A percentile compares a stretch with the other conserved stretches of the same genome.
Evolutionary conservation across 1,140 invertebrate species (phyloP).

Genomic region (Oscheius sp.): DNA sequence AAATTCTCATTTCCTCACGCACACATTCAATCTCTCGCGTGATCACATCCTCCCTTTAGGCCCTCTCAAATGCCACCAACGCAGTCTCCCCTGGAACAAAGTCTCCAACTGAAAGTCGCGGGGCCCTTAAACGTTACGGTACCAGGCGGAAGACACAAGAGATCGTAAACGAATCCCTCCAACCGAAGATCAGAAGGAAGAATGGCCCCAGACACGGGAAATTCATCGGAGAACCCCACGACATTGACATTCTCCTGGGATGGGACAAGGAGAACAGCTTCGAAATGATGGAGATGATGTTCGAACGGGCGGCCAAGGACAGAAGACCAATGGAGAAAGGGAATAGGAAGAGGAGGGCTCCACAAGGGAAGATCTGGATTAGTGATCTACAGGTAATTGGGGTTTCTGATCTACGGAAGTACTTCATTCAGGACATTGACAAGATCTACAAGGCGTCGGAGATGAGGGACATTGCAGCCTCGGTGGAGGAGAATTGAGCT

Average conservation of each 20-base stretch:
- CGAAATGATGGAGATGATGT: conserved; percentile 28
- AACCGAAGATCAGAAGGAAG: not conserved
- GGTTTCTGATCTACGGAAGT: not conserved
- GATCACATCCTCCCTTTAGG: too few species aligned
- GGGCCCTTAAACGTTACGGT: not conserved
- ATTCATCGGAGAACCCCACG: conserved; percentile 16
- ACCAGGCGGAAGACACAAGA: conserved; percentile 33
- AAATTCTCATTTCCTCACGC: too few species aligned
- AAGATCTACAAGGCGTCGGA: conserved; percentile 42
- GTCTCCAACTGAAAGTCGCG: too few species aligned
- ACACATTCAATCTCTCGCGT: too few species aligned
- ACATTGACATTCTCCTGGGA: conserved; percentile 36
- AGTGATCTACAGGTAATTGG: conserved; percentile 29
- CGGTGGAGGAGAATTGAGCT: conserved; percentile 13
- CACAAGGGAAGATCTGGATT: conserved; percentile 34
- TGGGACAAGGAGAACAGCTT: conserved; percentile 30
- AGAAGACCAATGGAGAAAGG: not conserved
- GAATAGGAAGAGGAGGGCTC: conserved; percentile 11
- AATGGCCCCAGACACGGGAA: not conserved
- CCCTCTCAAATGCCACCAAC: too few species aligned
- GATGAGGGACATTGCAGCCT: conserved; percentile 35
- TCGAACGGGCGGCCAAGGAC: not conserved
- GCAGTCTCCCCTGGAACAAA: too few species aligned
- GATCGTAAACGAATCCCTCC: conserved; percentile 25
- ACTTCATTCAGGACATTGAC: conserved; percentile 33